Percentiles rank a stretch among this genome's conserved stretches.
These are phyloP conservation scores for Tachyglossus aculeatus DNA, from an alignment of 2,797 vertebrate genomes.

Conservation along the genomic window DNA sequence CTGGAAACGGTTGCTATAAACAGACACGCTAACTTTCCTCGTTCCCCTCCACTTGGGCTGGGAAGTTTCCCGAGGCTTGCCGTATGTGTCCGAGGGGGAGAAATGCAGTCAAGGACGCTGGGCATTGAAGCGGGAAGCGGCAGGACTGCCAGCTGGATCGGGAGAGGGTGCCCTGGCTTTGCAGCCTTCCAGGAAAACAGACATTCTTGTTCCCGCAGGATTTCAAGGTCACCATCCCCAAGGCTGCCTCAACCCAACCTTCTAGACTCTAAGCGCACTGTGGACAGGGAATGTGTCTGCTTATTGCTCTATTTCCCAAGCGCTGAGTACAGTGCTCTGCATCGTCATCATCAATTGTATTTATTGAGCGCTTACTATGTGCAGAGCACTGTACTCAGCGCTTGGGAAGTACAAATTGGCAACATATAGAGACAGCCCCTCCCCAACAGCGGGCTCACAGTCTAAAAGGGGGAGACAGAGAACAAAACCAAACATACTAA, in stretches of 20 bases:
- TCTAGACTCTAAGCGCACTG: conserved; percentile 58
- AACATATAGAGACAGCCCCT: no score
- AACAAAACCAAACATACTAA: no score
- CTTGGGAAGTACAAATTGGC: no score
- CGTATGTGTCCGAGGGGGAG: not conserved
- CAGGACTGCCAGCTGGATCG: conserved; percentile 40
- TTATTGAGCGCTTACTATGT: no score
- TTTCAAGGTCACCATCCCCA: conserved; percentile 47
- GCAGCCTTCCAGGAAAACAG: conserved; percentile 44
- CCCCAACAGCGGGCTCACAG: no score
- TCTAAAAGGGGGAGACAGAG: no score
- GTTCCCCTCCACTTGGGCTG: conserved; percentile 24
- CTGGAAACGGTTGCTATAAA: conserved; percentile 20
- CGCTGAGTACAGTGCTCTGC: no score
- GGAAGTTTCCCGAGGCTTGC: not conserved
- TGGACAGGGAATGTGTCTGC: no score
- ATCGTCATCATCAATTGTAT: no score
- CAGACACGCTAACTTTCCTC: not conserved
- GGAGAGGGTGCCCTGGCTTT: conserved; percentile 37
- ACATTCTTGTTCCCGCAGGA: conserved; percentile 49
- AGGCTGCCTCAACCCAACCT: conserved; percentile 1
- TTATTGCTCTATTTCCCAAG: no score
- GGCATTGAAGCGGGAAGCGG: conserved; percentile 18
- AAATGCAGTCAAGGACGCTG: conserved; percentile 18
- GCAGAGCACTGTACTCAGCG: no score